Evolutionary conservation across 53 echinoderm and acorn worm species (phyloP).

Genomic region (Apostichopus leukothele): DNA sequence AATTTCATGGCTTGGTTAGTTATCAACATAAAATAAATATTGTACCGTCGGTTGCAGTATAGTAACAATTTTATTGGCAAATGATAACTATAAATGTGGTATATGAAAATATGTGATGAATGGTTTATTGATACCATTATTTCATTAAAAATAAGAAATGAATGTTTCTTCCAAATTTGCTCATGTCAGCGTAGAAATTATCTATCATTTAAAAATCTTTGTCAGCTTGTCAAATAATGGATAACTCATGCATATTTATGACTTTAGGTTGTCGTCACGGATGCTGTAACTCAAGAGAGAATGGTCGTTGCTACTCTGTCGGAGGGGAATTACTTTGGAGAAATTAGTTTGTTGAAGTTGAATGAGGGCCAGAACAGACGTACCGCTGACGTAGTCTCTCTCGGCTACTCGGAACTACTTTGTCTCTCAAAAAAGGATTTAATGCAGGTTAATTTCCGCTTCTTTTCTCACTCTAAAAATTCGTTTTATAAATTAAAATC

Average conservation of each 20-base stretch:
- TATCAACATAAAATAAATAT: not conserved
- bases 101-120: not conserved
- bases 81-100: not conserved
- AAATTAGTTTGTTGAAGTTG: conserved; percentile 94
- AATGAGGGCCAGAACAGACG: conserved; percentile 92
- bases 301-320: conserved; percentile 93
- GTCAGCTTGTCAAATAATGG: conserved; percentile 29
- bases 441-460: conserved; percentile 71
- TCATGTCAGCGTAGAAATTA: not conserved
- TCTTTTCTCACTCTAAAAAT: too few species aligned
- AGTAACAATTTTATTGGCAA: not conserved
- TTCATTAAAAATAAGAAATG: not conserved
- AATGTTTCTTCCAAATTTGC: not conserved
- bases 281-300: conserved; percentile 71
- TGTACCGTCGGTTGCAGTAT: not conserved
- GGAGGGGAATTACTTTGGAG: conserved; percentile 97
- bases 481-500: too few species aligned
- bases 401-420: conserved; percentile 90
- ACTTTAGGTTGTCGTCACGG: conserved; percentile 86
- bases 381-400: conserved; percentile 90
- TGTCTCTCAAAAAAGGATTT: conserved; percentile 95
- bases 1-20: not conserved
- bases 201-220: conserved; percentile 14
- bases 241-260: conserved; percentile 19
- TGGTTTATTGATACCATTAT: not conserved